Evolutionary conservation across 1,140 invertebrate genomes (phyloP), one percentile per base, ranked within the genome.

Genomic region (Brachionus asplanchnoidis): DNA sequence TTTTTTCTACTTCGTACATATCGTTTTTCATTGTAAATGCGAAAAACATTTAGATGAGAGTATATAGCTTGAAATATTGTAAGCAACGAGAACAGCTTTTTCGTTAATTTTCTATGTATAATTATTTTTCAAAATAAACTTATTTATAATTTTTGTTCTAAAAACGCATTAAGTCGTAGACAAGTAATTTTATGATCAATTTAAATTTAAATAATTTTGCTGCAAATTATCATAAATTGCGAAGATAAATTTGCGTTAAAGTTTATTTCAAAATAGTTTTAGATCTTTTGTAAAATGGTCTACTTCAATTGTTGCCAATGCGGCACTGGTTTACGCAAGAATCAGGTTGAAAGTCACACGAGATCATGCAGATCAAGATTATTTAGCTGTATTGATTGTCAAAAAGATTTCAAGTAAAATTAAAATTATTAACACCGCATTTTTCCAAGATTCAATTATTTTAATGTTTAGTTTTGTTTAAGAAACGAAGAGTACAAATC

Each of bases 381-480:
- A 87, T 95, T 97, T 88, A 97, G 95, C 90, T 97, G 96, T 89
- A 93, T 97, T 87, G 96, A 97, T 88, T 97, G 95, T 89, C 92
- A 94, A 7, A 95, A 95, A 89, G 95, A 95, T 90, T 95, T 95
- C 90, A 89, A 91, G 94, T 95, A 91, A 87, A 87, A 7, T 36
- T 85, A 50, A 46, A 60, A 60, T 60, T 32, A 28, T 75, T 84
- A 78, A 12, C 23, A 66, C 50, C 40, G 23, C 56, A 56, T 68
- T 84, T 70, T 77, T 36, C 84, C 36, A 20, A 32, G 3, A 50
- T 66, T 77, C 28, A 40, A 3, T 40, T 46, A 7, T 40, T 84
- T 53, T 78, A n/a, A 8, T 46, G 56, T 12, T 40, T 60, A 73
- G 83, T 88, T 86, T 86, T 85, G 87, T 91, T 92, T 88, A 88